Evolutionary conservation across 2,113 vertebrate genomes (phyloP), one percentile per base, ranked within the genome.

Genomic region (Martes martes): DNA sequence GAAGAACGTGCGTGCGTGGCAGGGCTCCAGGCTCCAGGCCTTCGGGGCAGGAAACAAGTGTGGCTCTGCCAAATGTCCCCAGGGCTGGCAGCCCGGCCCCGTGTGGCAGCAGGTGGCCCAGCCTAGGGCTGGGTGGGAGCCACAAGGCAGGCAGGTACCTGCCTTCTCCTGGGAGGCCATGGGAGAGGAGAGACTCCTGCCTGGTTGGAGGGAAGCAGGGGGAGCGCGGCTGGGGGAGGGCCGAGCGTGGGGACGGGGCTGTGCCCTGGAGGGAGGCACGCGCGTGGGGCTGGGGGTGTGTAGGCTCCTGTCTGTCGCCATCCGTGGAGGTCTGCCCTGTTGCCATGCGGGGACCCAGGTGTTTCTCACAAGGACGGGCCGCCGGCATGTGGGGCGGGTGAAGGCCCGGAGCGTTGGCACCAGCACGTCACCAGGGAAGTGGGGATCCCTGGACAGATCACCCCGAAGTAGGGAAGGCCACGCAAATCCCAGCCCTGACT

Each of bases 261-360:
- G 11, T 13, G 10, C 16, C 45, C 19, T 14, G 1, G 19, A 10
- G 18, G 18, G 31, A n/a, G 39, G 45, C 16, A 21, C 21, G 57
- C 57, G 21, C 1, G 1, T 1, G 26, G 65, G 59, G 61, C 61
- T 42, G n/a, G 0, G 11, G 76, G 76, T 7, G n/a, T 1, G 2
- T 13, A 18, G n/a, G 26, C 18, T 11, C 59, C 3, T 2, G 13
- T 24, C 8, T 59, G 57, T 24, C 23, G 3, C 36, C 14, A 7
- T 18, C 36, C 23, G 11, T 1, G 21, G 89, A 69, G 47, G 18
- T 11, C 28, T 31, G 8, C 4, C n/a, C 21, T 5, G 6, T n/a
- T 45, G 21, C 13, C 50, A 14, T 0, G 11, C 18, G 19, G n/a
- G 1, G 1, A 18, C 9, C 63, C 6, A 0, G 14, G 36, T 0